Conservation (phyloP, 2,797 vertebrate genomes). For the Perdix hodgsoniae region DNA sequence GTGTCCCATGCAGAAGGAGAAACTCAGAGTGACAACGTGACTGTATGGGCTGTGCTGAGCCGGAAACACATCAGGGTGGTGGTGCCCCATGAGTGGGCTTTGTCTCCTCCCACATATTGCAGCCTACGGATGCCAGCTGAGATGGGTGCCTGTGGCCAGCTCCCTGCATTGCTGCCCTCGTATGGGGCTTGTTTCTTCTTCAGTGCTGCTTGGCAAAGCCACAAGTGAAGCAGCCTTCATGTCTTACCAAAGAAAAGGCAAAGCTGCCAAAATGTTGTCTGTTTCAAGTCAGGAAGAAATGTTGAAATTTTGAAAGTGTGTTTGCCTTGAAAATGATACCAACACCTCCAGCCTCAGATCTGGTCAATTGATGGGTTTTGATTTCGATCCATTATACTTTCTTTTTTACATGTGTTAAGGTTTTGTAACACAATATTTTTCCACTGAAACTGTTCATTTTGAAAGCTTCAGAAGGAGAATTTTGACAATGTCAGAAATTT, state of each 20-base stretch:
- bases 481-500: conserved; percentile 49
- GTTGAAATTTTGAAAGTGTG: conserved; percentile 53
- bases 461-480: conserved; percentile 36
- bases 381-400: conserved; percentile 29
- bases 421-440: conserved; percentile 28
- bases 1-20: not conserved
- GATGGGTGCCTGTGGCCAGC: accelerated
- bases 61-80: not conserved
- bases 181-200: not conserved
- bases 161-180: not conserved
- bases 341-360: conserved; percentile 43
- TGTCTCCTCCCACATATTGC: not conserved
- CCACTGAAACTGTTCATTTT: conserved; percentile 46
- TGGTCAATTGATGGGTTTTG: conserved; percentile 60
- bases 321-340: conserved; percentile 57
- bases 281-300: conserved; percentile 48
- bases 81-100: not conserved
- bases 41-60: not conserved
- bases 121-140: not conserved
- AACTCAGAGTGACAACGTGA: not conserved
- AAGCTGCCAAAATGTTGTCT: conserved; percentile 58
- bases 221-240: conserved; percentile 24
- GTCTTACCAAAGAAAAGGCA: conserved; percentile 26
- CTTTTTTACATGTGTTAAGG: not conserved
- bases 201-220: conserved; percentile 32